A percentile compares a stretch with the other conserved stretches of the same genome.
Conservation (phyloP, 2,797 vertebrate genomes). For the Adrianichthys oophorus region DNA sequence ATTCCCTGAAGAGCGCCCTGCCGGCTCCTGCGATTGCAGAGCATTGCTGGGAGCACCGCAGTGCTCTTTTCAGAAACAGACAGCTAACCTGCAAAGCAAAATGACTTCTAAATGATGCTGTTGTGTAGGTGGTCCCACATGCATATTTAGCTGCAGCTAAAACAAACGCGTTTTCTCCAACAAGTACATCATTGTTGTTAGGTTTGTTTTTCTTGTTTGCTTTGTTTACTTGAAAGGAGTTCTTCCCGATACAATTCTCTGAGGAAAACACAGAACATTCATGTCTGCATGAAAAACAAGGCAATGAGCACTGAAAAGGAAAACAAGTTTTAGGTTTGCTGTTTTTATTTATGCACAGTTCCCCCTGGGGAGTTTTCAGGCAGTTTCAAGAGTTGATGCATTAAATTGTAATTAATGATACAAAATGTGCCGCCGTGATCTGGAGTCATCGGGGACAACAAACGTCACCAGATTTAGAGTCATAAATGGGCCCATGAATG, state of each 20-base stretch:
- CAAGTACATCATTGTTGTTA: conserved; percentile 15
- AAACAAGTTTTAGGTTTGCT: conserved; percentile 17
- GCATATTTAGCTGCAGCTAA: conserved; percentile 1
- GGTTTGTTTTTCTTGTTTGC: conserved; percentile 19
- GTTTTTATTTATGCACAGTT: conserved; percentile 36
- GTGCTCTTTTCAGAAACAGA: conserved; percentile 1
- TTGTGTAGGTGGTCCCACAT: not conserved
- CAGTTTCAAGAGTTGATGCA: conserved; percentile 29
- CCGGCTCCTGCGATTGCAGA: not conserved
- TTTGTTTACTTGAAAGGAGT: conserved; percentile 35
- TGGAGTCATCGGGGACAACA: conserved; percentile 21
- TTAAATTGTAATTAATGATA: conserved; percentile 54
- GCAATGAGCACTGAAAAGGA: conserved; percentile 22
- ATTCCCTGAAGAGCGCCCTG: conserved; percentile 1
- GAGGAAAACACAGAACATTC: conserved; percentile 13
- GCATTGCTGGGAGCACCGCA: not conserved
- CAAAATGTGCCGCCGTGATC: conserved; percentile 14
- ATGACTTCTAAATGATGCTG: not conserved
- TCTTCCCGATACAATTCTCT: not conserved
- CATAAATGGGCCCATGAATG: conserved; percentile 17
- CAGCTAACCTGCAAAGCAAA: not conserved
- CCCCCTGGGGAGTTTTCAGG: conserved; percentile 24
- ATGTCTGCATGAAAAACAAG: conserved; percentile 22
- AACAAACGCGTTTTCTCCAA: not conserved
- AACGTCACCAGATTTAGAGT: conserved; percentile 19